These are phyloP conservation scores for Metacarcinus magister DNA, from an alignment of 2,888 invertebrate genomes.

Conservation along the genomic window DNA sequence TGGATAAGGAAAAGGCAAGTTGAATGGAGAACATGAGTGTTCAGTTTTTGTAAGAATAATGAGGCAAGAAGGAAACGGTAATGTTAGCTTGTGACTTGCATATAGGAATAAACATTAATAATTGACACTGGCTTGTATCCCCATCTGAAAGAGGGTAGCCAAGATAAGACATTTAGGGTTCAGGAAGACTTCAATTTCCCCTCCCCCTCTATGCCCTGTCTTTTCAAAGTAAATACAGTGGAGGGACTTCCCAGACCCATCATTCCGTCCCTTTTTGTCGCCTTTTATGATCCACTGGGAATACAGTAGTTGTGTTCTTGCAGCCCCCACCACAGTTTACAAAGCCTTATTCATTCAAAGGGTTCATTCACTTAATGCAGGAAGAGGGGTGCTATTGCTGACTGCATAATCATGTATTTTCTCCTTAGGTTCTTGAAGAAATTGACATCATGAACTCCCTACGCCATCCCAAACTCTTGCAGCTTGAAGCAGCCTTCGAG, in stretches of 20 bases:
- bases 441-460: slow-evolving; percentile 94
- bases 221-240: too few species aligned
- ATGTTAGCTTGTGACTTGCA: neutral
- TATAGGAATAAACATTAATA: neutral
- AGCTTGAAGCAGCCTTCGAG: slow-evolving; percentile 92
- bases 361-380: neutral
- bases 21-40: neutral
- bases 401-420: neutral
- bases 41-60: neutral
- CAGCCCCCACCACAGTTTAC: too few species aligned
- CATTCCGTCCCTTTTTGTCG: too few species aligned
- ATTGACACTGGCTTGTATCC: too few species aligned
- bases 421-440: slow-evolving; percentile 88
- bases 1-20: slow-evolving; percentile 89
- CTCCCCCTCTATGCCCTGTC: too few species aligned
- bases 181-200: too few species aligned
- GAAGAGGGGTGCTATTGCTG: neutral
- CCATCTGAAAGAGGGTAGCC: too few species aligned
- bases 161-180: too few species aligned
- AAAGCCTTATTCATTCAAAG: too few species aligned
- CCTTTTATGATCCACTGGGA: too few species aligned
- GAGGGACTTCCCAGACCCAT: too few species aligned
- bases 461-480: slow-evolving; percentile 92
- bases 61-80: neutral
- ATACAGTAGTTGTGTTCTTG: too few species aligned